These are phyloP conservation scores for Spilarctia lutea DNA, from an alignment of 2,888 invertebrate genomes.

Conservation along the genomic window DNA sequence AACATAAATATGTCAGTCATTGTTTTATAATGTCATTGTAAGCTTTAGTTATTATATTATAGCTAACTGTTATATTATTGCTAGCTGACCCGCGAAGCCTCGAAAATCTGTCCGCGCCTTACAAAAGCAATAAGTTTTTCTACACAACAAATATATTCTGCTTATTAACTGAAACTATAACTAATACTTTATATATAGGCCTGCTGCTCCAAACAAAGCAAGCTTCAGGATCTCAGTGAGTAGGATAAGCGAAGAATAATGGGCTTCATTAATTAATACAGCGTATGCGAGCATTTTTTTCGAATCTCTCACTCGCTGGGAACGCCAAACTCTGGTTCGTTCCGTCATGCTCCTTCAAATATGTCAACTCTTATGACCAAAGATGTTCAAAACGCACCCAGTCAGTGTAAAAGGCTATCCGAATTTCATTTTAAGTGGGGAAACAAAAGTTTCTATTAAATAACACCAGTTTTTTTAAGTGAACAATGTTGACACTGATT, in stretches of 20 bases:
- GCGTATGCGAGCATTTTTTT: conserved; percentile 47
- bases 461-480: too few relatives aligned
- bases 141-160: neutral
- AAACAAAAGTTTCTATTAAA: too few relatives aligned
- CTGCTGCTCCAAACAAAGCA: conserved; percentile 39
- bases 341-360: conserved; percentile 27
- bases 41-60: neutral
- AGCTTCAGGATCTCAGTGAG: conserved; percentile 32
- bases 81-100: too few relatives aligned
- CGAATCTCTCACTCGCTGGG: conserved; percentile 45
- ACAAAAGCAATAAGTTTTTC: too few relatives aligned
- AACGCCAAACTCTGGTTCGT: conserved; percentile 31
- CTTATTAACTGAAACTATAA: neutral
- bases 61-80: too few relatives aligned
- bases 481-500: too few relatives aligned
- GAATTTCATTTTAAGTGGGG: too few relatives aligned
- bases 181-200: conserved; percentile 14
- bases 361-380: neutral
- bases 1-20: neutral
- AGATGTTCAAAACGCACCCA: too few relatives aligned
- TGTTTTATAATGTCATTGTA: neutral
- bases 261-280: conserved; percentile 66
- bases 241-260: conserved; percentile 62
- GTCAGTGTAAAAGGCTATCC: too few relatives aligned
- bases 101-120: too few relatives aligned